phyloP scores from a whole-genome alignment of 2,113 vertebrate species.

The Sula dactylatra region DNA sequence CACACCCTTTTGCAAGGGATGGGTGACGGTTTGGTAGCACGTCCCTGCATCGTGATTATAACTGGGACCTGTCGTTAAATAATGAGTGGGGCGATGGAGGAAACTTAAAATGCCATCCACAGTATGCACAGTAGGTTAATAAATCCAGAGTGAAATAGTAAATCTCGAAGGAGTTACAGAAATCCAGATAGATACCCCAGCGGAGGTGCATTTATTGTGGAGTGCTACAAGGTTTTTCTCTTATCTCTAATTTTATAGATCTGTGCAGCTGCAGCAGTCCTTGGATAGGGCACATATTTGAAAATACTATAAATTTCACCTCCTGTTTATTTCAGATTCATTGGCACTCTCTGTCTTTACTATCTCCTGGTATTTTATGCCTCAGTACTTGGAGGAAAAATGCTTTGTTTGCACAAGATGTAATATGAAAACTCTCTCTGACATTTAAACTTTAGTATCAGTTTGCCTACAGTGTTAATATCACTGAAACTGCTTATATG shows the following conservation, averaged over 20 bases:
- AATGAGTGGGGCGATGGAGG: not conserved
- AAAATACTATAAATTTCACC: slow-evolving; percentile 62
- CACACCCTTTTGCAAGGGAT: not conserved
- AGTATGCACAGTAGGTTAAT: not conserved
- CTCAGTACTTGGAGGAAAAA: slow-evolving; percentile 60
- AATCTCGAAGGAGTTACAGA: slow-evolving; percentile 36
- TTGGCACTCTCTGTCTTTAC: slow-evolving; percentile 61
- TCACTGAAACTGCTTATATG: slow-evolving; percentile 60
- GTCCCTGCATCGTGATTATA: not conserved
- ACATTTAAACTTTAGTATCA: slow-evolving; percentile 74
- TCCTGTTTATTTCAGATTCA: slow-evolving; percentile 66
- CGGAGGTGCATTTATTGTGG: not conserved
- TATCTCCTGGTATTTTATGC: slow-evolving; percentile 69
- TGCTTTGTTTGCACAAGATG: slow-evolving; percentile 70
- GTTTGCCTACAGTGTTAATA: slow-evolving; percentile 74
- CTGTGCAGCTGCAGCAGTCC: slow-evolving; percentile 36
- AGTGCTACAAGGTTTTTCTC: not conserved
- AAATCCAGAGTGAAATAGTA: slow-evolving; percentile 27
- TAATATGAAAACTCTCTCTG: slow-evolving; percentile 67
- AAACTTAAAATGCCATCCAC: not conserved
- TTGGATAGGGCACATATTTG: slow-evolving; percentile 58
- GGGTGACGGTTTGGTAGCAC: not conserved
- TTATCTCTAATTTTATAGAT: slow-evolving; percentile 56
- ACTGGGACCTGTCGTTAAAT: not conserved
- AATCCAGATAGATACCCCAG: not conserved